phyloP scores from a whole-genome alignment of 2,797 vertebrate genomes.

The Takifugu rubripes region DNA sequence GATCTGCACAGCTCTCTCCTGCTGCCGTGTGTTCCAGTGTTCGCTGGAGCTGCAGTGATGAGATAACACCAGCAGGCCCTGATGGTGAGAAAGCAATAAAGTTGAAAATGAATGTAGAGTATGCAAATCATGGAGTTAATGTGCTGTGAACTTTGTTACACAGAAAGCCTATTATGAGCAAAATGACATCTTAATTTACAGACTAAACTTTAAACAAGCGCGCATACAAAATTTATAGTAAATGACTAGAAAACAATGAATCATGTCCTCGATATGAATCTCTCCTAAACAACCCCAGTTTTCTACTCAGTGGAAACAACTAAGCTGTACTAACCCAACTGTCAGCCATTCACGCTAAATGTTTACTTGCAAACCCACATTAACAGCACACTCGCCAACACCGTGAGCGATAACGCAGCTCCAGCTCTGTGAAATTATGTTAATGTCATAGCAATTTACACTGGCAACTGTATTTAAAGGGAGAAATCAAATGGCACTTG shows the following conservation, averaged over 20 bases:
- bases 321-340: too few relatives aligned
- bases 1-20: conserved; percentile 22
- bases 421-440: not conserved
- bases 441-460: not conserved
- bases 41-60: conserved; percentile 52
- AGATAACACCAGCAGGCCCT: conserved; percentile 50
- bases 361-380: not conserved
- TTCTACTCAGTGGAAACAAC: not conserved
- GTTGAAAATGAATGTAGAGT: conserved; percentile 33
- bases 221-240: not conserved
- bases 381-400: not conserved
- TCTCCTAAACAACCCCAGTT: not conserved
- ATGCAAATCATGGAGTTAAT: conserved; percentile 32
- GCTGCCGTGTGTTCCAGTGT: conserved; percentile 30
- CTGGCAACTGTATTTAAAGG: not conserved
- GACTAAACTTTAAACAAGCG: not conserved
- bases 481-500: not conserved
- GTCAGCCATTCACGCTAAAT: too few relatives aligned
- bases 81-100: conserved; percentile 45
- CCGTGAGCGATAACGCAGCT: not conserved
- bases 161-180: not conserved
- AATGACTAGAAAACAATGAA: too few relatives aligned
- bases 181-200: not conserved
- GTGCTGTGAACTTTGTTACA: conserved; percentile 2
- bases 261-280: too few relatives aligned